A percentile compares a stretch with the other conserved stretches of the same genome.
phyloP scores from a whole-genome alignment of 2,888 invertebrate species.

The Pseudococcus viburni region DNA sequence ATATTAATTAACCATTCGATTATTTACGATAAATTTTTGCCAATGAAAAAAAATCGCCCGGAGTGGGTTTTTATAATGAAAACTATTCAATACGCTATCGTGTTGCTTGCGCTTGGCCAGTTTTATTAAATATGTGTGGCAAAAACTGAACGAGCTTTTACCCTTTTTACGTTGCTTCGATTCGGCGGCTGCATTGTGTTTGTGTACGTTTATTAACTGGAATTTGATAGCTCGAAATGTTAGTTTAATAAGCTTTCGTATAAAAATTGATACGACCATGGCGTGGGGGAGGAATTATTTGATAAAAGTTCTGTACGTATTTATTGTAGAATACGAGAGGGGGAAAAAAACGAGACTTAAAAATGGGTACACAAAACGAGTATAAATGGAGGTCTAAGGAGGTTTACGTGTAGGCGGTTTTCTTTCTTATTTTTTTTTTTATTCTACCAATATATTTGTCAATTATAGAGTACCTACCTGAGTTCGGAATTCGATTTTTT shows the following conservation, averaged over 20 bases:
- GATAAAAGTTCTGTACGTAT: neutral
- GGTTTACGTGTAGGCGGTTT: neutral
- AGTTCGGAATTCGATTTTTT: neutral
- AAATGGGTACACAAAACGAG: neutral
- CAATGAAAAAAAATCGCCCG: neutral
- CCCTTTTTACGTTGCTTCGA: neutral
- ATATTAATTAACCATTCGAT: constrained; percentile 30
- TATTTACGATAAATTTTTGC: neutral
- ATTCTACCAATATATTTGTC: neutral
- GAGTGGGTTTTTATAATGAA: constrained; percentile 7
- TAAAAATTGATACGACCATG: neutral
- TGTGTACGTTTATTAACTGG: constrained; percentile 38
- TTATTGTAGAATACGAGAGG: neutral
- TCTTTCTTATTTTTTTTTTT: neutral
- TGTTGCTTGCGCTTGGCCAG: constrained; percentile 6
- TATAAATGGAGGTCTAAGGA: constrained; percentile 1
- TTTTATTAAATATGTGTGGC: constrained; percentile 34
- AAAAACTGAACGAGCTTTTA: constrained; percentile 13
- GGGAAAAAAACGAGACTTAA: neutral
- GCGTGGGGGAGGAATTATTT: neutral
- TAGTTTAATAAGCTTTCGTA: constrained; percentile 1
- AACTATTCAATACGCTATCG: constrained; percentile 35
- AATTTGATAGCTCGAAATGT: constrained; percentile 35
- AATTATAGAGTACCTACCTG: neutral
- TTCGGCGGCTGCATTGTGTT: neutral